Conservation (phyloP, 2,113 vertebrate genomes). For the Mobula hypostoma region DNA sequence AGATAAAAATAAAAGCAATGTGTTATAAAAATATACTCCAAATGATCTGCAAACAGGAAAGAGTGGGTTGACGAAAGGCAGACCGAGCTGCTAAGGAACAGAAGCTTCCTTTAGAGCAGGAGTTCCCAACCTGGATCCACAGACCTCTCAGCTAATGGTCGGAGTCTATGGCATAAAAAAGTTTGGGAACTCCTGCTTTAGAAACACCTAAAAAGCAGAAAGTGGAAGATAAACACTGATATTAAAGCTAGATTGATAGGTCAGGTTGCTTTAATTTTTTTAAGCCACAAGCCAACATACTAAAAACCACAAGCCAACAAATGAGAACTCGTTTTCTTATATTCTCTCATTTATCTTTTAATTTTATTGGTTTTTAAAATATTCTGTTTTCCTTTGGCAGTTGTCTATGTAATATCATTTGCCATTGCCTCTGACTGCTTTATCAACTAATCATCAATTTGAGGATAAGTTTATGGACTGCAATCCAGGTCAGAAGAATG, state of each 20-base stretch:
- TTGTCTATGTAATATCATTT: neutral
- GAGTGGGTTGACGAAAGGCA: neutral
- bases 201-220: neutral
- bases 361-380: neutral
- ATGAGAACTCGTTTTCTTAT: neutral
- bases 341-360: neutral
- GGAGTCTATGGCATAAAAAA: too few species aligned
- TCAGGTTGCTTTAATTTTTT: neutral
- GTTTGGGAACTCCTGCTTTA: too few species aligned
- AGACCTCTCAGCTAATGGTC: too few species aligned
- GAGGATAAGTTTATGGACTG: neutral
- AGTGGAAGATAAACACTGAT: neutral
- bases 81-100: neutral
- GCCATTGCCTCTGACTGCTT: neutral
- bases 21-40: neutral
- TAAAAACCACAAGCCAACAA: neutral
- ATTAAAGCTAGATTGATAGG: too few species aligned
- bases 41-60: neutral
- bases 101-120: neutral
- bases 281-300: neutral
- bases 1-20: neutral
- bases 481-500: neutral
- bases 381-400: neutral
- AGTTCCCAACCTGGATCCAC: neutral
- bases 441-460: neutral